Evolutionary conservation across 2,888 invertebrate species (phyloP).

Genomic region (Drosophila ustulata): DNA sequence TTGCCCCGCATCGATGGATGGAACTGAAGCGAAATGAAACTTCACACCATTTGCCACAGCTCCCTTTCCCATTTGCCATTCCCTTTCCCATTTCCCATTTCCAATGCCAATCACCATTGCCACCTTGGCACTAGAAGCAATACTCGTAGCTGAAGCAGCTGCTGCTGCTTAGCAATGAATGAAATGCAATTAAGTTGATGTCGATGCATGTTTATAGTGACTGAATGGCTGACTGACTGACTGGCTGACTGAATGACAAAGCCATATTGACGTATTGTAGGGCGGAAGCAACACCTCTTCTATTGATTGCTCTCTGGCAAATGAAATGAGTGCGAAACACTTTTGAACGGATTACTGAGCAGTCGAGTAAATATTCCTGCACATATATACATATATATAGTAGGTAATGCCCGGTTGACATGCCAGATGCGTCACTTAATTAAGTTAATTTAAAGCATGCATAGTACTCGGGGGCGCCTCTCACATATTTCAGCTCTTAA

Average conservation of each 20-base stretch:
- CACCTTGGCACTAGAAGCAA: conserved; percentile 10
- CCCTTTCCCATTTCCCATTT: not conserved
- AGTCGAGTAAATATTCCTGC: conserved; percentile 1
- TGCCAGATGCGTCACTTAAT: conserved; percentile 67
- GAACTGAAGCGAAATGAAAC: conserved; percentile 75
- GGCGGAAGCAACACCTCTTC: conserved; percentile 13
- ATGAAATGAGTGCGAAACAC: conserved; percentile 30
- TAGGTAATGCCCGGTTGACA: conserved; percentile 59
- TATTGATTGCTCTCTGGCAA: conserved; percentile 45
- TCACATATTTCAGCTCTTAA: conserved; percentile 65
- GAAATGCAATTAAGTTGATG: conserved; percentile 78
- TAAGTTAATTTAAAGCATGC: conserved; percentile 64
- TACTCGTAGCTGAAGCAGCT: conserved; percentile 10
- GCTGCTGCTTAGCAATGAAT: conserved; percentile 74
- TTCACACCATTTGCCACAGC: conserved; percentile 69
- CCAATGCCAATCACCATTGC: not conserved
- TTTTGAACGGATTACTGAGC: conserved; percentile 32
- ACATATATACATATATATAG: not conserved
- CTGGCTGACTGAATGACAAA: conserved; percentile 32
- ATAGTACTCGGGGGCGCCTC: conserved; percentile 7
- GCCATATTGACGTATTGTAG: conserved; percentile 26
- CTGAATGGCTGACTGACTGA: conserved; percentile 33
- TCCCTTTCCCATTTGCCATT: not conserved
- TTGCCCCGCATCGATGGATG: conserved; percentile 46
- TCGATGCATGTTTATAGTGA: conserved; percentile 67